phyloP scores from a whole-genome alignment of 2,888 invertebrate species.

The Augiades crinisus region DNA sequence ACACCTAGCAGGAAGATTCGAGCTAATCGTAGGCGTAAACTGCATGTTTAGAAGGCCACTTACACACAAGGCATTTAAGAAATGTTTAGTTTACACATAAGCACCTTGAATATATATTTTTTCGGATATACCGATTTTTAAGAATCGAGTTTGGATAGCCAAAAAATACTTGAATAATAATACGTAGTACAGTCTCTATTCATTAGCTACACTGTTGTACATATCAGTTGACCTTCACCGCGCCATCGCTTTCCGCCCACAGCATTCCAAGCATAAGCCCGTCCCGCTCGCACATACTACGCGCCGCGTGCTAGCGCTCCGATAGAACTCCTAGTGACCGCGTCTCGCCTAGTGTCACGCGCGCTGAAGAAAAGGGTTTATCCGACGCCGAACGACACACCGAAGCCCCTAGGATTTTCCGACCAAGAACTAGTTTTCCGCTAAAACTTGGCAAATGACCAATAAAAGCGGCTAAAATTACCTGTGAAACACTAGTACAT shows the following conservation, averaged over 20 bases:
- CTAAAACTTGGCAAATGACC: slow-evolving; percentile 40
- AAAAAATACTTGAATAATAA: background rate
- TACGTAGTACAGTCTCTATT: slow-evolving; percentile 36
- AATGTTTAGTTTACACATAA: too few relatives aligned
- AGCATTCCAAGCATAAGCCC: slow-evolving; percentile 63
- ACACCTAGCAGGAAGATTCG: too few relatives aligned
- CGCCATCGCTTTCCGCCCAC: slow-evolving; percentile 53
- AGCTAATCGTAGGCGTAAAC: too few relatives aligned
- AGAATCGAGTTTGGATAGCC: too few relatives aligned
- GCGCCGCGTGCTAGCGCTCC: slow-evolving; percentile 42
- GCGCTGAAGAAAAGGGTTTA: slow-evolving; percentile 82
- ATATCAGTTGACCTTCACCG: slow-evolving; percentile 78
- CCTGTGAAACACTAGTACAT: slow-evolving; percentile 1
- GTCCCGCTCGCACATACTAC: slow-evolving; percentile 57
- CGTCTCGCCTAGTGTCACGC: slow-evolving; percentile 78
- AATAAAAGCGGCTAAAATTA: slow-evolving; percentile 11
- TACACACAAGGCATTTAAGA: too few relatives aligned
- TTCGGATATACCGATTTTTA: too few relatives aligned
- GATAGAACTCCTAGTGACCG: slow-evolving; percentile 55
- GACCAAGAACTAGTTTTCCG: slow-evolving; percentile 61
- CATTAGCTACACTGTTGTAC: slow-evolving; percentile 50
- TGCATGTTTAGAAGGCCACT: too few relatives aligned
- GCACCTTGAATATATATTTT: too few relatives aligned
- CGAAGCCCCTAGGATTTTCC: slow-evolving; percentile 74
- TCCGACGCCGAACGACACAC: slow-evolving; percentile 75